Percentiles rank a stretch among this genome's conserved stretches.
Conservation (phyloP, 2,797 vertebrate species). For the Peromyscus eremicus region DNA sequence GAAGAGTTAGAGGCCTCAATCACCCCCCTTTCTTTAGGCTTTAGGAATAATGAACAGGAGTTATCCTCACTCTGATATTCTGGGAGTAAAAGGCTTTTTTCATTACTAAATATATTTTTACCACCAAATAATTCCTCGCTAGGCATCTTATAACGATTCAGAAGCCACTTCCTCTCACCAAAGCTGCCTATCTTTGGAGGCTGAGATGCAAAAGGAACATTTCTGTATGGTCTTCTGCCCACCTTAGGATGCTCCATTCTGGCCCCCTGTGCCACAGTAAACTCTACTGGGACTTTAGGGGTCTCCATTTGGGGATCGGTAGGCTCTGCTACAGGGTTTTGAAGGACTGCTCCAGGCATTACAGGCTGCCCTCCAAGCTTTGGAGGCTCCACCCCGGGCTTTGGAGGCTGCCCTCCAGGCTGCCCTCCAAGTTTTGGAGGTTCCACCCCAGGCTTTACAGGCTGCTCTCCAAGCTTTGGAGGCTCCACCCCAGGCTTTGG, state of each 20-base stretch:
- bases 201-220: not conserved
- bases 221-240: not conserved
- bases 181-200: not conserved
- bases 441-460: not conserved
- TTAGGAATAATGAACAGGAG: not conserved
- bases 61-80: not conserved
- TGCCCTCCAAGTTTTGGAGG: not conserved
- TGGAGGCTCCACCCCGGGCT: not conserved
- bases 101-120: not conserved
- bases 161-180: not conserved
- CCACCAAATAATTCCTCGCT: not conserved
- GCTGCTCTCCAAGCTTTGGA: not conserved
- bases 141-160: not conserved
- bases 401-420: not conserved
- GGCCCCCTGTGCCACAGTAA: not conserved
- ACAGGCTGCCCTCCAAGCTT: not conserved
- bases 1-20: conserved; percentile 73
- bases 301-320: not conserved
- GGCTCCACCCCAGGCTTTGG: not conserved
- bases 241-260: not conserved
- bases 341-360: not conserved
- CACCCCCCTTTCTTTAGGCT: conserved; percentile 76
- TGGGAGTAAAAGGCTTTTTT: not conserved
- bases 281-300: not conserved
- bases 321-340: not conserved